phyloP scores from a whole-genome alignment of 2,888 invertebrate species.

The Lithophane semibrunnea region DNA sequence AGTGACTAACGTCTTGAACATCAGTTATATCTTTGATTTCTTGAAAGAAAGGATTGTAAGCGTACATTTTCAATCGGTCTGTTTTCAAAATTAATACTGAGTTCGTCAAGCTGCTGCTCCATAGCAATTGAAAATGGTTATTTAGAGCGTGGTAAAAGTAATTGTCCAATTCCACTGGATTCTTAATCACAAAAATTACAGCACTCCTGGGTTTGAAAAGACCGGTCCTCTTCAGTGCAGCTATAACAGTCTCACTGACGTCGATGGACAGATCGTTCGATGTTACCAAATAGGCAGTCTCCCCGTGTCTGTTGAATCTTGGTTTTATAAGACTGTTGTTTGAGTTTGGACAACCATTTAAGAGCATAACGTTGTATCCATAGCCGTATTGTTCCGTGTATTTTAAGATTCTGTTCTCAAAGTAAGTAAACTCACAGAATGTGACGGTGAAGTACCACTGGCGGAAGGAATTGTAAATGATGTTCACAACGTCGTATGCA shows the following conservation, averaged over 20 bases:
- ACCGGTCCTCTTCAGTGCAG: conserved; percentile 81
- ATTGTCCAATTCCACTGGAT: conserved; percentile 75
- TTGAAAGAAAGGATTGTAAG: conserved; percentile 88
- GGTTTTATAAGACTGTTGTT: conserved; percentile 81
- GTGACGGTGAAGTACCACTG: conserved; percentile 87
- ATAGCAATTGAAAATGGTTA: conserved; percentile 87
- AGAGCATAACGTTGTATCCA: conserved; percentile 84
- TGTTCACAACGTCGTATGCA: conserved; percentile 81
- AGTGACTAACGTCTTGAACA: conserved; percentile 77
- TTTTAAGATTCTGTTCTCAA: conserved; percentile 85
- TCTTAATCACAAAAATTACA: conserved; percentile 84
- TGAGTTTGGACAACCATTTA: conserved; percentile 81
- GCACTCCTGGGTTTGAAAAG: conserved; percentile 85
- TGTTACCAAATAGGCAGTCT: conserved; percentile 84
- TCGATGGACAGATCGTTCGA: conserved; percentile 79
- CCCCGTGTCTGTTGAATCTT: conserved; percentile 83
- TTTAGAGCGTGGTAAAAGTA: conserved; percentile 83
- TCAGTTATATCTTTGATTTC: conserved; percentile 82
- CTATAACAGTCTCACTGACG: conserved; percentile 78
- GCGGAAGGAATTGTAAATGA: conserved; percentile 83
- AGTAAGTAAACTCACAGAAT: conserved; percentile 87
- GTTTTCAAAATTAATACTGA: conserved; percentile 82
- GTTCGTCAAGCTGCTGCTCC: conserved; percentile 89
- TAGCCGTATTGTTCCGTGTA: conserved; percentile 82
- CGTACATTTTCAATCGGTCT: conserved; percentile 83